These are phyloP conservation scores for Teleogryllus oceanicus DNA, from an alignment of 2,888 invertebrate genomes.

Conservation along the genomic window DNA sequence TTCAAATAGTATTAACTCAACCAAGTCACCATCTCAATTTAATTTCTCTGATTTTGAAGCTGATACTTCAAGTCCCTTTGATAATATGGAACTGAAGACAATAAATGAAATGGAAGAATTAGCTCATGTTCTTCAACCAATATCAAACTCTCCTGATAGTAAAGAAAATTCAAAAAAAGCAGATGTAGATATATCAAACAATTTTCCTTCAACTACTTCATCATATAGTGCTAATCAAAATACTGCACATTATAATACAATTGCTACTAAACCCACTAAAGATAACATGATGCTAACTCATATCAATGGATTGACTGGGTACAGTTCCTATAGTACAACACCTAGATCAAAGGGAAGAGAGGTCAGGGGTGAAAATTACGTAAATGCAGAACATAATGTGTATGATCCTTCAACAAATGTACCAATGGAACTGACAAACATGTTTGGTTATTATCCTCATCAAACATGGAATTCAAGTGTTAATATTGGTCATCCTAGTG, in stretches of 20 bases:
- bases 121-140: constrained; percentile 63
- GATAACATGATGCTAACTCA: constrained; percentile 21
- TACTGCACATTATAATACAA: constrained; percentile 18
- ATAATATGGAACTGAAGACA: constrained; percentile 86
- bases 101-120: constrained; percentile 89
- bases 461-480: constrained; percentile 18
- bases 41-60: constrained; percentile 79
- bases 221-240: background rate
- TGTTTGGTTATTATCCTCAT: background rate
- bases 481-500: background rate
- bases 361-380: background rate
- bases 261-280: constrained; percentile 23
- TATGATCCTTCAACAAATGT: background rate
- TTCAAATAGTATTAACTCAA: constrained; percentile 21
- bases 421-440: constrained; percentile 24
- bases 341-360: constrained; percentile 27
- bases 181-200: constrained; percentile 46
- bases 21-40: constrained; percentile 40
- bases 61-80: constrained; percentile 89
- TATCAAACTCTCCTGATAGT: constrained; percentile 51
- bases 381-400: background rate
- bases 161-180: constrained; percentile 56
- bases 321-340: constrained; percentile 31
- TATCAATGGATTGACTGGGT: constrained; percentile 33
- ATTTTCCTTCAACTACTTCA: background rate